These are phyloP conservation scores for Cactoblastis cactorum DNA, from an alignment of 2,888 invertebrate species.

Conservation along the genomic window DNA sequence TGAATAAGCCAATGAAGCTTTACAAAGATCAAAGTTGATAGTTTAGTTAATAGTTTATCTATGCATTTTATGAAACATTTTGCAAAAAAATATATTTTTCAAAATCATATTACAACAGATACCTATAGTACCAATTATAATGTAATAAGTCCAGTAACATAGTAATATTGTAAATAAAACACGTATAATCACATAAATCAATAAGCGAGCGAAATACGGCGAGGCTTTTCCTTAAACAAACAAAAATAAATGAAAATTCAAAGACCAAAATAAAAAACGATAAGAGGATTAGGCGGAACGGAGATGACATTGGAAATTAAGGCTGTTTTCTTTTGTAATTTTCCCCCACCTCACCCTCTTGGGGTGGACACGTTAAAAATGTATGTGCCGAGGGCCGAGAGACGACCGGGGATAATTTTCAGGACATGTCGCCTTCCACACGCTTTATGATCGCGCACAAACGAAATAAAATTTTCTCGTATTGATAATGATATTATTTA, in stretches of 20 bases:
- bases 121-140: constrained; percentile 10
- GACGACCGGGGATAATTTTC: constrained; percentile 54
- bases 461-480: constrained; percentile 31
- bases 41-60: too few species aligned
- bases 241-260: constrained; percentile 78
- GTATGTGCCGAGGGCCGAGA: constrained; percentile 64
- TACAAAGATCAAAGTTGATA: too few species aligned
- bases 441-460: constrained; percentile 43
- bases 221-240: constrained; percentile 72
- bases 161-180: constrained; percentile 20
- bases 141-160: constrained; percentile 6
- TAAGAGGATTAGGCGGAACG: constrained; percentile 78
- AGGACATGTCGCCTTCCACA: constrained; percentile 51
- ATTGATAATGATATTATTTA: too few species aligned
- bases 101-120: constrained; percentile 7
- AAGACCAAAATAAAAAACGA: constrained; percentile 77
- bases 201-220: constrained; percentile 44
- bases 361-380: constrained; percentile 68
- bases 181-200: constrained; percentile 45
- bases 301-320: constrained; percentile 80
- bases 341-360: constrained; percentile 66
- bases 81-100: too few species aligned
- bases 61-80: too few species aligned
- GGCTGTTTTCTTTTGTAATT: constrained; percentile 79
- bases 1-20: too few species aligned